phyloP scores from a whole-genome alignment of 2,113 vertebrate genomes.

The Podarcis raffonei region DNA sequence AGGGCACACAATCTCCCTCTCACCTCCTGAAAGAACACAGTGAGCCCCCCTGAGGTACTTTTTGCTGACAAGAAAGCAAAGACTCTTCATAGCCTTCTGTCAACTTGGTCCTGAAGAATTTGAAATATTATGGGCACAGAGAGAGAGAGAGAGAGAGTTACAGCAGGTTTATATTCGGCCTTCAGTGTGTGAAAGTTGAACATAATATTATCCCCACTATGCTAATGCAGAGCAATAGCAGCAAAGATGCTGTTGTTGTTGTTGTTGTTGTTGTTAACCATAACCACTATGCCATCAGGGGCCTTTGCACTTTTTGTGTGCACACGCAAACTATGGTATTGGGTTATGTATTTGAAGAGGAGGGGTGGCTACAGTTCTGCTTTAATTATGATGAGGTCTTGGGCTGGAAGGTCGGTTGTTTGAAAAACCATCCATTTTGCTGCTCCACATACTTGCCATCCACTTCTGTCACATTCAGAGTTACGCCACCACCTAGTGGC shows the following conservation, averaged over 20 bases:
- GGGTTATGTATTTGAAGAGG: background rate
- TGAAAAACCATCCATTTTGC: constrained; percentile 7
- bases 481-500: constrained; percentile 48
- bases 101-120: background rate
- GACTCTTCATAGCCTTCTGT: too few species aligned
- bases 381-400: background rate
- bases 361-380: background rate
- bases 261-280: too few species aligned
- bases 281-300: background rate
- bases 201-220: background rate
- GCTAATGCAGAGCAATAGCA: background rate
- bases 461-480: background rate
- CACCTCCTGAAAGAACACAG: background rate
- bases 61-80: background rate
- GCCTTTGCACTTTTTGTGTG: background rate
- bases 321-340: background rate
- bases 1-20: too few species aligned
- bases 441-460: constrained; percentile 39
- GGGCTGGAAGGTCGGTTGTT: background rate
- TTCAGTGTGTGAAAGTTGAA: background rate
- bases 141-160: background rate
- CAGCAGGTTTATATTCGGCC: background rate
- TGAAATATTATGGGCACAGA: background rate
- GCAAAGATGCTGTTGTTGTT: background rate
- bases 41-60: background rate